A percentile compares a stretch with the other conserved stretches of the same genome.
Conservation (phyloP, 2,797 vertebrate species). For the Malacoctenus gilli region DNA sequence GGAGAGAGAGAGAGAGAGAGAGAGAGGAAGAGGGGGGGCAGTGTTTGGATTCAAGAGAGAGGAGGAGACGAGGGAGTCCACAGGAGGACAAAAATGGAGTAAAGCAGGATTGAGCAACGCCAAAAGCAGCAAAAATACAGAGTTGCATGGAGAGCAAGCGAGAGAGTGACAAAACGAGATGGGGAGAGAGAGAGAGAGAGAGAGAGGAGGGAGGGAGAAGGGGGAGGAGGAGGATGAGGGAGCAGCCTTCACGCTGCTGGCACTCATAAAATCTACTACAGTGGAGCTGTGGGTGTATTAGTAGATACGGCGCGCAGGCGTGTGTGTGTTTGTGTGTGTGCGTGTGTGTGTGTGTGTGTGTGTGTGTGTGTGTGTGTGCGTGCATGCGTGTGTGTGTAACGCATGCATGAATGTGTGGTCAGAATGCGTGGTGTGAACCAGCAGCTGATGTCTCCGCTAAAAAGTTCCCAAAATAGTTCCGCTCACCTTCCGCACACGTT, state of each 20-base stretch:
- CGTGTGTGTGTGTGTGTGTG: constrained; percentile 8
- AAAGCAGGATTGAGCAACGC: constrained; percentile 27
- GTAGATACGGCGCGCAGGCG: constrained; percentile 24
- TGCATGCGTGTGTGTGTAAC: constrained; percentile 7
- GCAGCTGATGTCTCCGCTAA: constrained; percentile 10
- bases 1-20: constrained; percentile 18
- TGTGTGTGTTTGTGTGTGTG: constrained; percentile 12
- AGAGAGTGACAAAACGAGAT: constrained; percentile 21
- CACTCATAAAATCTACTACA: constrained; percentile 65
- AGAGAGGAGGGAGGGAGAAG: constrained; percentile 4
- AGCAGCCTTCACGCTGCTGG: constrained; percentile 57
- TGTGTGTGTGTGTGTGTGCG: constrained; percentile 30
- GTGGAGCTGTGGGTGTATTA: constrained; percentile 60
- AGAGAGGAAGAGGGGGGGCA: constrained; percentile 3
- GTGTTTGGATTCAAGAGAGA: too few species aligned
- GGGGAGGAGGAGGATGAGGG: constrained; percentile 43
- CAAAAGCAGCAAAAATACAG: constrained; percentile 48
- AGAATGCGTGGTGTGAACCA: constrained; percentile 8
- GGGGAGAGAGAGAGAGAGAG: constrained; percentile 12
- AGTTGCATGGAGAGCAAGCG: constrained; percentile 27
- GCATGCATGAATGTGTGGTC: constrained; percentile 23
- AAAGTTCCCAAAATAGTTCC: constrained; percentile 11
- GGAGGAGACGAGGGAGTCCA: constrained; percentile 33
- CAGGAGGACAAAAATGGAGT: constrained; percentile 28
- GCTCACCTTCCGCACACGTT: background rate